phyloP scores from a whole-genome alignment of 1,140 invertebrate species.

The Hermetia illucens region DNA sequence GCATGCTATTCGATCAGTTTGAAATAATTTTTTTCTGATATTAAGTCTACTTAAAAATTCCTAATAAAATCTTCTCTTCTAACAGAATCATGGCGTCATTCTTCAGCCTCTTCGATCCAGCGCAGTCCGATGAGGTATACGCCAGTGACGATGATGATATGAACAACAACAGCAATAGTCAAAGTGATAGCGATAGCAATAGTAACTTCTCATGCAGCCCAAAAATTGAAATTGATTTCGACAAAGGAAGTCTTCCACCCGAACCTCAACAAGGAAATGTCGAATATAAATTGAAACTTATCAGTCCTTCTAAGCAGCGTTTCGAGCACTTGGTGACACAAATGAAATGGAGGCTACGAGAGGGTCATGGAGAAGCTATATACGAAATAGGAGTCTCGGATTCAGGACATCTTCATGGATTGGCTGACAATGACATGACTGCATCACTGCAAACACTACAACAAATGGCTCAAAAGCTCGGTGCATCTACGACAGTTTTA shows the following conservation, averaged over 20 bases:
- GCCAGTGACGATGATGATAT: conserved; percentile 19
- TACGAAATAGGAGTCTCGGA: conserved; percentile 96
- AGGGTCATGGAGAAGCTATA: conserved; percentile 85
- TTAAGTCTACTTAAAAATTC: no score
- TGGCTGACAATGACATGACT: conserved; percentile 64
- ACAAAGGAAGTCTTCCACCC: conserved; percentile 54
- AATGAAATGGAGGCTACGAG: conserved; percentile 78
- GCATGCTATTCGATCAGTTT: no score
- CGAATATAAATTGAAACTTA: conserved; percentile 84
- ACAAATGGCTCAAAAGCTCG: conserved; percentile 71
- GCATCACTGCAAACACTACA: conserved; percentile 68
- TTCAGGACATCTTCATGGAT: conserved; percentile 70
- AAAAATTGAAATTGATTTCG: conserved; percentile 28
- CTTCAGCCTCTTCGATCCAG: conserved; percentile 60
- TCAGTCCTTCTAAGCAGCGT: conserved; percentile 66
- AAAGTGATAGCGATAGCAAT: conserved; percentile 28
- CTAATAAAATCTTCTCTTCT: no score
- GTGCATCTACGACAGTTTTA: conserved; percentile 59
- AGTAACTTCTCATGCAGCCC: no score
- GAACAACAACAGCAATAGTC: conserved; percentile 23
- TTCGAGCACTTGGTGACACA: conserved; percentile 85
- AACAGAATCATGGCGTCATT: conserved; percentile 78
- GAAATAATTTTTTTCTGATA: no score
- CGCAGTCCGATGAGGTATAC: conserved; percentile 23
- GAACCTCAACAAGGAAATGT: conserved; percentile 84